Evolutionary conservation across 2,888 invertebrate species (phyloP).

Genomic region (Helicoverpa assulta): DNA sequence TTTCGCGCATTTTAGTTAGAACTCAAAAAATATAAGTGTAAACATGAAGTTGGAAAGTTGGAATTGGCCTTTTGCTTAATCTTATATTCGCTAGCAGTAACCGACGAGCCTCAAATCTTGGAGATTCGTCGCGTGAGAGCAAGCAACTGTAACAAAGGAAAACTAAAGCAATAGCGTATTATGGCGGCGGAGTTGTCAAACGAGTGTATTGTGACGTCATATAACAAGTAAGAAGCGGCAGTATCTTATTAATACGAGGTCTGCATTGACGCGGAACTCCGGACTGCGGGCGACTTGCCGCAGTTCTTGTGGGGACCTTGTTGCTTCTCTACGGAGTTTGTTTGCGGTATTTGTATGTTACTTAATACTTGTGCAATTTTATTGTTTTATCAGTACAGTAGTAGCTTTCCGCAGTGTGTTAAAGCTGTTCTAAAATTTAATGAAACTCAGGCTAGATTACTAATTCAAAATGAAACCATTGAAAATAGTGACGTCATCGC

Average conservation of each 20-base stretch:
- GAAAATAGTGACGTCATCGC: conserved; percentile 15
- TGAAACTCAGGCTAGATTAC: conserved; percentile 13
- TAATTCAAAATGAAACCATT: conserved; percentile 17
- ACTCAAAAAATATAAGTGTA: neutral
- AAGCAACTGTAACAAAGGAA: conserved; percentile 15
- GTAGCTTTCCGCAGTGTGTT: neutral
- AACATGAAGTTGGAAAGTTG: neutral
- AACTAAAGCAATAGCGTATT: conserved; percentile 17
- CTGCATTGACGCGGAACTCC: neutral
- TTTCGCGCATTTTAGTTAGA: neutral
- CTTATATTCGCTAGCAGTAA: conserved; percentile 2
- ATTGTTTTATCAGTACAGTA: neutral
- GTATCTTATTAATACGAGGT: conserved; percentile 14
- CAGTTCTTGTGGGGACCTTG: neutral
- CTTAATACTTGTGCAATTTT: too few relatives aligned
- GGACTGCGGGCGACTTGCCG: neutral
- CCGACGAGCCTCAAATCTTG: neutral
- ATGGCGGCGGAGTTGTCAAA: conserved; percentile 22
- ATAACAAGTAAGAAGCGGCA: neutral
- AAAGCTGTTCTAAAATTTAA: neutral
- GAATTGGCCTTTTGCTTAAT: neutral
- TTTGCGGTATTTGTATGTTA: neutral
- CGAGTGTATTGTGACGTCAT: conserved; percentile 16
- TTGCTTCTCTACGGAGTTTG: neutral
- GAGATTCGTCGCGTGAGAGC: conserved; percentile 21